Base-by-base conservation (phyloP, 2,888 invertebrate species). In the Tholera decimalis region DNA sequence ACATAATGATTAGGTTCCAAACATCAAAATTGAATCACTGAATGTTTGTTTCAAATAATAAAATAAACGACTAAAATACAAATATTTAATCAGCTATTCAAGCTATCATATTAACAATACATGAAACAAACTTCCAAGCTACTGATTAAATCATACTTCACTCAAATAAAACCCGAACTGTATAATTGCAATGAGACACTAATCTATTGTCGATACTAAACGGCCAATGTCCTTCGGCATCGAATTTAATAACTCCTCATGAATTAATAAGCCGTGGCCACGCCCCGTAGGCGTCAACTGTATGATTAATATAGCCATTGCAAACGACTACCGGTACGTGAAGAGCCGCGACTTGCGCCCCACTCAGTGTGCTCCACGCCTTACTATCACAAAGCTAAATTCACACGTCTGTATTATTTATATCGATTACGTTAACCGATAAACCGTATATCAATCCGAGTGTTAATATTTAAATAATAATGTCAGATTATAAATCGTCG, bases 201-300 rank as follows among this genome's bases (percentile, higher is more conserved):
- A 75, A 76, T 78, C 78, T 80, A 64, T 77, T 77, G 75, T 81
- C 61, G 62, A 69, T 49, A 41, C 70, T 57, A 69, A 75, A 72
- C 78, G 83, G 84, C 85, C 86, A 85, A 88, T 87, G 88, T 90
- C 87, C 85, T 88, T 88, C 80, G 83, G 84, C 85, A 88, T 89
- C 83, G 88, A 90, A 90, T 92, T 93, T 91, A 89, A 92, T 93
- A 92, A 92, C 91, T 91, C 89, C 82, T 86, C 84, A 86, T 84
- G 92, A 93, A 94, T 94, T 94, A 95, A 95, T 94, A 94, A 94
- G 90, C 80, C 71, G 67, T 85, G 73, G 92, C 95, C 88, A 86
- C 95, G 95, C 95, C 95, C 89, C 82, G 87, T 91, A 93, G 95
- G 95, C 94, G 95, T 93, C 91, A 86, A 91, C 94, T 85, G 76